Base-by-base conservation (phyloP, 23 tunicate species). In the Phallusia fumigata region DNA sequence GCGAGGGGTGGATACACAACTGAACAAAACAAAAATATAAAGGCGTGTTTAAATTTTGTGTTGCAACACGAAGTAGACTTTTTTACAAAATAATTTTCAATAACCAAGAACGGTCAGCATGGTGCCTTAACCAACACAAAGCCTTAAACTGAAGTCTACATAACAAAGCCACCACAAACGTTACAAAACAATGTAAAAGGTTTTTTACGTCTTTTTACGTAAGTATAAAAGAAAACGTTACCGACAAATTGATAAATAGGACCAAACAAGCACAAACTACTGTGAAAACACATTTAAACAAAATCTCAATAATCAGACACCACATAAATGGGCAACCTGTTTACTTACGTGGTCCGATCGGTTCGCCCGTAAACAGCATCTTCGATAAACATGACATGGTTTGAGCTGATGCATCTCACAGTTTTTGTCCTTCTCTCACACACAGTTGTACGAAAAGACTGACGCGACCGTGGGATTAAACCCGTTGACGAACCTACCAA, bases 341-440 rank as follows among this genome's bases (percentile, higher is more conserved):
- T 65, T 34, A 69, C 64, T 36, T 75, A 83, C 86, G 86, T 83
- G 0, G 45, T 31, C 13, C 52, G 24, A 36, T 75, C 72, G 5
- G 81, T 1, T 75, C 86, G 30, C 24, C 86, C 86, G 47, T 52
- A 83, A 51, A 83, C 77, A 11, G 86, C 86, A 76, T 83, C 86
- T 50, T 83, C 86, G 30, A 83, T 50, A 31, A 58, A 75, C 31
- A 83, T 83, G 52, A 83, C 86, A 33, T 51, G 76, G 13, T 49
- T 49, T 19, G 80, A 31, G 28, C 36, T 35, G 32, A 49, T 31
- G 49, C 86, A 83, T 19, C 75, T 28, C 5, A 83, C 49, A 12
- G 53, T 83, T n/a, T 75, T 83, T 5, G 80, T 65, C 35, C 52
- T 40, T 12, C 86, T 81, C 75, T 83, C 86, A 76, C 86, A 83